Conservation (phyloP, 2,888 invertebrate genomes). For the Aleiodes leptofemur region DNA sequence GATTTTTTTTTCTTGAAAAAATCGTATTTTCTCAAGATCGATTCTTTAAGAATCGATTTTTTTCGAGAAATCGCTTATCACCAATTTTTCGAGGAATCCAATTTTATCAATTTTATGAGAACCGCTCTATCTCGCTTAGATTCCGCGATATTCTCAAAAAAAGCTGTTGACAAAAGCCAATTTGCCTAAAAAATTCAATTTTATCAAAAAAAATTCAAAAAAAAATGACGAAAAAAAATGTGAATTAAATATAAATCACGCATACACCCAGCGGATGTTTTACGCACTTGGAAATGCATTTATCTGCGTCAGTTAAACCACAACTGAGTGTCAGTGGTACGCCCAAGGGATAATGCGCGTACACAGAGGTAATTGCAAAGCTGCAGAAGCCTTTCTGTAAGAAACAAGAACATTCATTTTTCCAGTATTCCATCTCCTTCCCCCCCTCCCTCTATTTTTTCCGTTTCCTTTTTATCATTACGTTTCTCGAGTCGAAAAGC, state of each 20-base stretch:
- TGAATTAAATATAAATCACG: conserved; percentile 9
- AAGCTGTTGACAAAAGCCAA: no score
- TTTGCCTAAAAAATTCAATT: background rate
- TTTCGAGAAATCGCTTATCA: no score
- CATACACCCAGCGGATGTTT: conserved; percentile 27
- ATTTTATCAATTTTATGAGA: no score
- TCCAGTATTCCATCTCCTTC: background rate
- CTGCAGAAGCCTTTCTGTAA: conserved; percentile 17
- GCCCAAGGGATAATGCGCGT: conserved; percentile 15
- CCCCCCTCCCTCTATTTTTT: background rate
- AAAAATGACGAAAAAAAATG: background rate
- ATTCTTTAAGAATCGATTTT: no score
- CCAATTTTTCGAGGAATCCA: no score
- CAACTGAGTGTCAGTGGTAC: conserved; percentile 24
- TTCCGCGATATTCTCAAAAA: no score
- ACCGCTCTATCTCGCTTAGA: background rate
- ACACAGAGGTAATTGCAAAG: conserved; percentile 31
- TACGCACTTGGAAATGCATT: conserved; percentile 26
- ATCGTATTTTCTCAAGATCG: no score
- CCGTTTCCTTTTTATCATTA: background rate
- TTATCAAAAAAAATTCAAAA: background rate
- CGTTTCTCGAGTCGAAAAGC: background rate
- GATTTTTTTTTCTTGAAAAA: no score
- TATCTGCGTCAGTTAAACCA: conserved; percentile 23
- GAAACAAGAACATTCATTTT: conserved; percentile 26